Evolutionary conservation across 2,888 invertebrate species (phyloP).

Genomic region (Chesias legatella): DNA sequence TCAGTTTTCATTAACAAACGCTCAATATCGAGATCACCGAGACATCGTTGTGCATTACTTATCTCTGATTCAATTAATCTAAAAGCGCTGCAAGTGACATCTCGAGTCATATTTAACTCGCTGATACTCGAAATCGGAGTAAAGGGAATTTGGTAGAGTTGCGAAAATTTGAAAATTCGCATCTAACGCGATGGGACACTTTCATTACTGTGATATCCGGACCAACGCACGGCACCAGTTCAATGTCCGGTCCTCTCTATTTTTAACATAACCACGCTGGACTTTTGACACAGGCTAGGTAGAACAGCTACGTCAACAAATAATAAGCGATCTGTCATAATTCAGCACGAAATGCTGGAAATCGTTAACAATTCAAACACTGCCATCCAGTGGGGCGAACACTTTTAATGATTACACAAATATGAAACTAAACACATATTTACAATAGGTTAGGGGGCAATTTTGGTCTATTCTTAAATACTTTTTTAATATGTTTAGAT

Average conservation of each 20-base stretch:
- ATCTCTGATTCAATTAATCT: conserved; percentile 24
- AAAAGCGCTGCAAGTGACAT: conserved; percentile 21
- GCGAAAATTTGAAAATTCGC: conserved; percentile 58
- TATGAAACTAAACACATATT: too few relatives aligned
- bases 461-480: too few relatives aligned
- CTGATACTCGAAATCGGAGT: conserved; percentile 33
- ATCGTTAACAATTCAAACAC: too few relatives aligned
- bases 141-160: conserved; percentile 57
- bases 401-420: too few relatives aligned
- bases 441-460: too few relatives aligned
- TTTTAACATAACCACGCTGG: conserved; percentile 59
- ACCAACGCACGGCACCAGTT: conserved; percentile 56
- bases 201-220: conserved; percentile 71
- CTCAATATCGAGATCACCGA: conserved; percentile 6
- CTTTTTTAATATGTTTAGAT: too few relatives aligned
- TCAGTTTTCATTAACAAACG: conserved; percentile 9
- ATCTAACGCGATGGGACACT: conserved; percentile 59
- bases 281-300: conserved; percentile 20
- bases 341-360: too few relatives aligned
- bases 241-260: conserved; percentile 75
- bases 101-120: conserved; percentile 29
- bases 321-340: too few relatives aligned
- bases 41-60: conserved; percentile 6
- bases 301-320: conserved; percentile 5
- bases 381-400: too few relatives aligned